Conservation (phyloP, 2,888 invertebrate genomes). For the Nemapogon koenigi region DNA sequence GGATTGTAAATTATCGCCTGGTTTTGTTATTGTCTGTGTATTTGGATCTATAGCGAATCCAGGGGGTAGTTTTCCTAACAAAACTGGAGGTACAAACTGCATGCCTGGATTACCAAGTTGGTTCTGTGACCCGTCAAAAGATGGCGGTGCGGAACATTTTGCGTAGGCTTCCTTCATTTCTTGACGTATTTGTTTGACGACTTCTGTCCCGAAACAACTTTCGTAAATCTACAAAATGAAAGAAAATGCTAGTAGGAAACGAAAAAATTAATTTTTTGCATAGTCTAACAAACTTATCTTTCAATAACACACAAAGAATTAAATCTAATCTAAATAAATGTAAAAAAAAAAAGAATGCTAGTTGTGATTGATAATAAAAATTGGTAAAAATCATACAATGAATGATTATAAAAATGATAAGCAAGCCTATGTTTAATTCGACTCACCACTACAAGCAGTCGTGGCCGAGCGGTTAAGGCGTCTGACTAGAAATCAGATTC, state of each 20-base stretch:
- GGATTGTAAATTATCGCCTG: constrained; percentile 43
- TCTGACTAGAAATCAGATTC: constrained; percentile 91
- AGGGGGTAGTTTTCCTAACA: constrained; percentile 46
- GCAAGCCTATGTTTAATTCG: not conserved
- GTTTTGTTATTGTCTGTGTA: constrained; percentile 49
- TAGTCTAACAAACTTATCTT: not conserved
- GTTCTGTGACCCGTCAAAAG: constrained; percentile 42
- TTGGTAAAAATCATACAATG: too few species aligned
- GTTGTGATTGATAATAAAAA: not conserved
- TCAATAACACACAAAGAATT: constrained; percentile 4
- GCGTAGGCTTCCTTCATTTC: constrained; percentile 72
- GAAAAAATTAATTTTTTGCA: not conserved
- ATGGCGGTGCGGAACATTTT: constrained; percentile 67
- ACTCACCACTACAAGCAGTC: constrained; percentile 57
- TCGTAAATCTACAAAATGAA: constrained; percentile 70
- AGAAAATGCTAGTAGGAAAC: not conserved
- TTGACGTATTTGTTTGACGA: constrained; percentile 70
- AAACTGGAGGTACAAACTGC: constrained; percentile 32
- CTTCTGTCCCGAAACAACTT: constrained; percentile 72
- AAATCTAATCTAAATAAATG: constrained; percentile 5
- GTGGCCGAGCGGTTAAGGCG: constrained; percentile 90
- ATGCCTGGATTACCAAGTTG: constrained; percentile 12
- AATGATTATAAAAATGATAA: too few species aligned
- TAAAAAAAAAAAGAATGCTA: not conserved
- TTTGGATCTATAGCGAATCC: constrained; percentile 51